Evolutionary conservation across 2,113 vertebrate species (phyloP).

Genomic region (Equus quagga): DNA sequence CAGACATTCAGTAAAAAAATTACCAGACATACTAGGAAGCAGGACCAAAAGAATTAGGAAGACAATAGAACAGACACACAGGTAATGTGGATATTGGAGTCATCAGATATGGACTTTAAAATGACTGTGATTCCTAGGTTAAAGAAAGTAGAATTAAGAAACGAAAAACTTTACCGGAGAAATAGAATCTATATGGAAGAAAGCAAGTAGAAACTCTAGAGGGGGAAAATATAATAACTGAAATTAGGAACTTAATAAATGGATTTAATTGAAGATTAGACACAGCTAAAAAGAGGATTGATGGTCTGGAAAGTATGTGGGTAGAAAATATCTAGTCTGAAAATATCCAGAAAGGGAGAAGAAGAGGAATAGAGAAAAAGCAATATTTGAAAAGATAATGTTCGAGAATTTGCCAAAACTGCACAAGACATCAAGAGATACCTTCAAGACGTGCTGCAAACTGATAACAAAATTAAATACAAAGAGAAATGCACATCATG

Average conservation of each 20-base stretch:
- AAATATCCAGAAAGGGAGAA: neutral
- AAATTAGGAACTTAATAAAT: neutral
- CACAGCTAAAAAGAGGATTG: neutral
- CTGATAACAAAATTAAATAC: neutral
- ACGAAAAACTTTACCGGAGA: neutral
- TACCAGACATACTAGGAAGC: neutral
- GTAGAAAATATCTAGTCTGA: constrained; percentile 39
- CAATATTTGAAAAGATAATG: neutral
- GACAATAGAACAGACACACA: neutral
- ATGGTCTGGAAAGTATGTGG: neutral
- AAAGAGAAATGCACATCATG: neutral
- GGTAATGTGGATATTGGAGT: neutral
- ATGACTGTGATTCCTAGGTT: neutral
- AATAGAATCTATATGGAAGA: neutral
- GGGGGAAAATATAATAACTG: neutral
- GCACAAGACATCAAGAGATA: neutral
- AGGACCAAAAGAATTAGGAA: neutral
- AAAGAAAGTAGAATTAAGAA: constrained; percentile 39
- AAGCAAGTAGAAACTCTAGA: constrained; percentile 8
- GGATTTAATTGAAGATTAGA: constrained; percentile 4
- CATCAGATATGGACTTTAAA: neutral
- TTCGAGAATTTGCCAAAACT: neutral
- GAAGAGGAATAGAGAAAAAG: neutral
- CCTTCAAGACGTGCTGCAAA: neutral
- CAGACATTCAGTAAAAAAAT: neutral